Conservation (phyloP, 2,113 vertebrate species). For the Pipra filicauda region DNA sequence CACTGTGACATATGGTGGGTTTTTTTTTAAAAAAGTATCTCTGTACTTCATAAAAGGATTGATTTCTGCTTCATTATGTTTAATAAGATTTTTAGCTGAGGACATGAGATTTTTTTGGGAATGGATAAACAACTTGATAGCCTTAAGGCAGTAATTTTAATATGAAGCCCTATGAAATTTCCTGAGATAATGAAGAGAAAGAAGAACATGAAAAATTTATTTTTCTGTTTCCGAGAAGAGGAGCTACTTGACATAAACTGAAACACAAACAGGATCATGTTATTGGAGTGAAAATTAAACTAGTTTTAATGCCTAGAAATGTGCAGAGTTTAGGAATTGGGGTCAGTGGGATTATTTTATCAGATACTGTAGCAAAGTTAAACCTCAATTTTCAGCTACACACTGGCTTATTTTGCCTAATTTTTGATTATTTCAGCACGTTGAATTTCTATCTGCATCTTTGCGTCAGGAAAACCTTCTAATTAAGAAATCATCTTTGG, state of each 20-base stretch:
- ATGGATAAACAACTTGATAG: background rate
- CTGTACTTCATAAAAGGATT: background rate
- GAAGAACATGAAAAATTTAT: background rate
- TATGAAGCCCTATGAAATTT: background rate
- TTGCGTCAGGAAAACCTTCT: background rate
- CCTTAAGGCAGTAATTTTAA: background rate
- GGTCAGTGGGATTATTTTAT: background rate
- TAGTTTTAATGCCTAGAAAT: background rate
- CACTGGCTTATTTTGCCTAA: background rate
- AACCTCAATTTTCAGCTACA: background rate
- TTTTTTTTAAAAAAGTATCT: background rate
- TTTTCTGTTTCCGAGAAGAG: background rate
- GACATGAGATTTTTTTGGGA: background rate
- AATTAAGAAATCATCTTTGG: background rate
- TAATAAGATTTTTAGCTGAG: background rate
- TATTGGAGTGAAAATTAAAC: background rate
- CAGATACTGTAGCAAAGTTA: background rate
- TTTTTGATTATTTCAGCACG: background rate
- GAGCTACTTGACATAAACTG: background rate
- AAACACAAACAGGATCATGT: background rate
- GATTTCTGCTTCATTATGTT: slow-evolving; percentile 7
- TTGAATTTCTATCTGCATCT: background rate
- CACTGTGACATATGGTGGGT: accelerated
- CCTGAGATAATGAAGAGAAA: background rate
- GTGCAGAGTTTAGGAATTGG: background rate